These are phyloP conservation scores for Galendromus occidentalis DNA, from an alignment of 1,140 invertebrate genomes.

Conservation along the genomic window DNA sequence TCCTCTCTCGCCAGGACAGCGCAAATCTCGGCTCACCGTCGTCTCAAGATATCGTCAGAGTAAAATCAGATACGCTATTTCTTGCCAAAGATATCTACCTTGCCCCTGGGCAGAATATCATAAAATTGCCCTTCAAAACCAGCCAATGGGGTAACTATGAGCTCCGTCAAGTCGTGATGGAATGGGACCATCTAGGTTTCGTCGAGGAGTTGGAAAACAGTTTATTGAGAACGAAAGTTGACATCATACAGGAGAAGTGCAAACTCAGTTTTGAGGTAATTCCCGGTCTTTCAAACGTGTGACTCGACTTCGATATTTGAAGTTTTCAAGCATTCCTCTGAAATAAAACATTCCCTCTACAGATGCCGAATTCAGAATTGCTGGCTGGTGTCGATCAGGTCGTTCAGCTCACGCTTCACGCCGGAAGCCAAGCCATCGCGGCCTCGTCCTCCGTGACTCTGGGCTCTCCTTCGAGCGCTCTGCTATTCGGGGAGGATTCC, in stretches of 20 bases:
- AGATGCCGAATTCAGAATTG: constrained; percentile 27
- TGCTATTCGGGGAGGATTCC: not conserved
- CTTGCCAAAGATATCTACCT: constrained; percentile 34
- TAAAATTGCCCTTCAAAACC: constrained; percentile 37
- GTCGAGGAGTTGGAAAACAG: constrained; percentile 5
- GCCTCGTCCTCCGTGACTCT: constrained; percentile 18
- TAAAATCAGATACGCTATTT: constrained; percentile 26
- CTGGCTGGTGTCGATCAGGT: constrained; percentile 33
- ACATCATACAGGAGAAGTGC: constrained; percentile 8
- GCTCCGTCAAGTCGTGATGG: constrained; percentile 11
- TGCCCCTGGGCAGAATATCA: constrained; percentile 47
- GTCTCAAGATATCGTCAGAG: constrained; percentile 38
- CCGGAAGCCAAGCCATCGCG: constrained; percentile 30
- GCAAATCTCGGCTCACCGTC: not conserved
- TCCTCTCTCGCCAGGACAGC: not conserved
- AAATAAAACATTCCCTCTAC: not conserved
- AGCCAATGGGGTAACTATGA: constrained; percentile 7
- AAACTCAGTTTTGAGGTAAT: not conserved
- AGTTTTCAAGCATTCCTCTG: too few relatives aligned
- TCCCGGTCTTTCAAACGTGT: too few relatives aligned
- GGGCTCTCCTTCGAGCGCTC: constrained; percentile 16
- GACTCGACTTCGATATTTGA: too few relatives aligned
- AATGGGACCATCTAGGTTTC: constrained; percentile 8
- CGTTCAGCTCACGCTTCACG: constrained; percentile 28
- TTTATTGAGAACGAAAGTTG: not conserved